Evolutionary conservation across 2,797 vertebrate species (phyloP), one percentile per base, ranked within the genome.

Genomic region (Petrocephalus schoutedeni): DNA sequence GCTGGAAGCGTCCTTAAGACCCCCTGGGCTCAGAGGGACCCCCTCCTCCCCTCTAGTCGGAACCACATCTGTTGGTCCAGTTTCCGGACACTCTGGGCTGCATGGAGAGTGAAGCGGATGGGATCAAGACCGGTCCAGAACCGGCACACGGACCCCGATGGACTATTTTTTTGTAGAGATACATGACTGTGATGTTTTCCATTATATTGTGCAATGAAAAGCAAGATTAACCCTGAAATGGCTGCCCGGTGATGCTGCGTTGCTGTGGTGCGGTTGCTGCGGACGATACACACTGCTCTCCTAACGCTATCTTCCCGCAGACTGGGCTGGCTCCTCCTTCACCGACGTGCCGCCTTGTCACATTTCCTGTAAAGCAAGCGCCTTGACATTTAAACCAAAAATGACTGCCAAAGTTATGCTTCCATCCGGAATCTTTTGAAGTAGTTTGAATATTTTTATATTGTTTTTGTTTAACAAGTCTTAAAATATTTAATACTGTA

Each of bases 1-100:
- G 96, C 93, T 97, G 96, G 96, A 96, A 96, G 92, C 95, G 96
- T 94, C 95, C 95, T 90, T 95, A 94, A 96, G 95, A 93, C 94
- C 86, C 89, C 91, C 91, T 92, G 92, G 4, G 36, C 6, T 64
- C 64, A 1, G 90, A 41, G 71, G 71, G 32, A 6, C 32, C 56
- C 32, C 32, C 16, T 41, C 36, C 71, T 74, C 71, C 36, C 2
- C 9, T 4, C 67, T 41, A 74, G 28, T 45, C 0, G 36, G 71
- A 74, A 36, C 23, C 61, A 10, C 28, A 23, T 74, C 32, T 74
- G 32, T 74, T 2, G 19, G 32, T 74, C 71, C 36, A 16, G 36
- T 74, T 45, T 45, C 28, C 0, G 32, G 12, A 74, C 32, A 74
- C 71, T 67, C 10, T 32, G 61, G 61, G 14, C 36, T 1, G 14